Percentiles rank a stretch among this genome's conserved stretches.
These are phyloP conservation scores for Semnornis frantzii DNA, from an alignment of 2,113 vertebrate species.

Conservation along the genomic window DNA sequence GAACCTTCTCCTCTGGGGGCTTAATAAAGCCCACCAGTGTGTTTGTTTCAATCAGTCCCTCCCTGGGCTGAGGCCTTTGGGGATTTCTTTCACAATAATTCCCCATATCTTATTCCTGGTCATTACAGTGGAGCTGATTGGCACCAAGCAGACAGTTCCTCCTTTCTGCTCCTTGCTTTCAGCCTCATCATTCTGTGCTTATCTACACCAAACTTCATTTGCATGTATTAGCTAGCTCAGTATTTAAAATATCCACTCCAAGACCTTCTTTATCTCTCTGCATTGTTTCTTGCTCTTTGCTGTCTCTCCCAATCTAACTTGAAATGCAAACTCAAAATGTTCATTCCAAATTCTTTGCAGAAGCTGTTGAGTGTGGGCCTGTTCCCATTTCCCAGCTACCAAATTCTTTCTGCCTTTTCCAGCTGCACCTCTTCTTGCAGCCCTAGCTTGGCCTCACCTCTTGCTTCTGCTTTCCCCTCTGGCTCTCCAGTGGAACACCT, in stretches of 20 bases:
- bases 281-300: constrained; percentile 77
- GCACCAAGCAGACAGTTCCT: constrained; percentile 75
- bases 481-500: rapidly evolving
- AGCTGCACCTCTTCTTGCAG: background rate
- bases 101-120: constrained; percentile 75
- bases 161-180: constrained; percentile 75
- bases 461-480: background rate
- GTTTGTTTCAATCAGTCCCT: constrained; percentile 70
- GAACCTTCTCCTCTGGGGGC: constrained; percentile 2
- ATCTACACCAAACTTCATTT: constrained; percentile 78
- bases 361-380: background rate
- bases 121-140: constrained; percentile 73
- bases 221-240: constrained; percentile 79
- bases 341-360: constrained; percentile 67
- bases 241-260: constrained; percentile 75
- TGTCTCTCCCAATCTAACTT: constrained; percentile 73
- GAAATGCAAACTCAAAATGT: constrained; percentile 67
- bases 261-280: constrained; percentile 72
- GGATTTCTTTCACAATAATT: constrained; percentile 77
- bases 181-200: constrained; percentile 79
- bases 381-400: background rate
- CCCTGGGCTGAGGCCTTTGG: constrained; percentile 71
- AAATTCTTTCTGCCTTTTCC: background rate
- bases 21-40: constrained; percentile 64
- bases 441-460: background rate